phyloP scores from a whole-genome alignment of 2,113 vertebrate species.

The Suncus etruscus region DNA sequence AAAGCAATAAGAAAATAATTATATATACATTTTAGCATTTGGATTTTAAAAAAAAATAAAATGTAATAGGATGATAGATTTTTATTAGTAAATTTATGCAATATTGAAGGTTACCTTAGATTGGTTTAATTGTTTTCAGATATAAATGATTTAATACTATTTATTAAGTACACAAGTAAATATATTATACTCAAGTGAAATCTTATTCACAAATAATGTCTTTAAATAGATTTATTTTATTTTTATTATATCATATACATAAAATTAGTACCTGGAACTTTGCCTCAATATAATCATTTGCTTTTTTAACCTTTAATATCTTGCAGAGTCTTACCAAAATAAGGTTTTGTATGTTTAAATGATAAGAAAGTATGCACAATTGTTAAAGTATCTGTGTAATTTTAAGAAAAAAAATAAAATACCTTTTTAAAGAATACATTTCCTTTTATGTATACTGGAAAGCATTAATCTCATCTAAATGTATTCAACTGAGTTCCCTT shows the following conservation, averaged over 20 bases:
- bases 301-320: background rate
- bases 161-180: background rate
- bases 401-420: background rate
- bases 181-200: background rate
- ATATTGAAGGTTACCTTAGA: too few relatives aligned
- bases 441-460: background rate
- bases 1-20: background rate
- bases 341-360: background rate
- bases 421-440: background rate
- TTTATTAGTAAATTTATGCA: too few relatives aligned
- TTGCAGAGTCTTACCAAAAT: background rate
- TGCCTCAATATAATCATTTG: background rate
- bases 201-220: background rate
- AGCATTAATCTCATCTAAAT: background rate
- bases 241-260: background rate
- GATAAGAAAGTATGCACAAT: background rate
- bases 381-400: background rate
- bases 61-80: too few relatives aligned
- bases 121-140: background rate
- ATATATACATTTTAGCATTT: background rate
- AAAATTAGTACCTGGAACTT: background rate
- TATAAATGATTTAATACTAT: background rate
- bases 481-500: background rate
- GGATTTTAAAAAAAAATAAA: background rate
- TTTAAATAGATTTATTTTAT: background rate